Evolutionary conservation across 2,113 vertebrate genomes (phyloP).

Genomic region (Conger conger): DNA sequence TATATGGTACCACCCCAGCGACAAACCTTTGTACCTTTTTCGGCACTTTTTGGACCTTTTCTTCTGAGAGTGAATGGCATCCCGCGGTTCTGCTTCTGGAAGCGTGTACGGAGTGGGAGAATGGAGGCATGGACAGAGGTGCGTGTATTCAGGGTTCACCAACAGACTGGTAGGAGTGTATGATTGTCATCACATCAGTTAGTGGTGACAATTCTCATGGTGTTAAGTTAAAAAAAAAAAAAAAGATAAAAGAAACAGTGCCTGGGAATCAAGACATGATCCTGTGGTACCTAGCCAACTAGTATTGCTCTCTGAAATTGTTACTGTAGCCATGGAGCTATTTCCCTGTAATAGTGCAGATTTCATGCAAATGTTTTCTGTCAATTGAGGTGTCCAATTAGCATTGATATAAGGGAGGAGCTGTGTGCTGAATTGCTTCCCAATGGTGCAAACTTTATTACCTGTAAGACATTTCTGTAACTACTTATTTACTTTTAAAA

Average conservation of each 20-base stretch:
- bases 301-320: neutral
- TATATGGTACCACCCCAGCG: too few relatives aligned
- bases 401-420: neutral
- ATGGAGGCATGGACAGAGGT: neutral
- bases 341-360: neutral
- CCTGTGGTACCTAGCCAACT: neutral
- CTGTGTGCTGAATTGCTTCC: slow-evolving; percentile 13
- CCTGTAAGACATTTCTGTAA: slow-evolving; percentile 46
- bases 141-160: neutral
- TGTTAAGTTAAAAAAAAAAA: neutral
- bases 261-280: neutral
- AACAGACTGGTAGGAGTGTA: neutral
- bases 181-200: neutral
- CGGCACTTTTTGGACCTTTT: too few relatives aligned
- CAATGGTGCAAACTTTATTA: slow-evolving; percentile 35
- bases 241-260: neutral
- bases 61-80: too few relatives aligned
- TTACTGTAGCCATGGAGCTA: neutral
- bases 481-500: slow-evolving; percentile 38
- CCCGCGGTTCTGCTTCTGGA: neutral
- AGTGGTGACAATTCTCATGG: neutral
- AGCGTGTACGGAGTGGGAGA: neutral
- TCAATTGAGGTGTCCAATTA: neutral
- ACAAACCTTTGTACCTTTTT: too few relatives aligned
- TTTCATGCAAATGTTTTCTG: neutral